Evolutionary conservation across 1,140 invertebrate species (phyloP), one percentile per base, ranked within the genome.

Genomic region (Muscidifurax raptorellus): DNA sequence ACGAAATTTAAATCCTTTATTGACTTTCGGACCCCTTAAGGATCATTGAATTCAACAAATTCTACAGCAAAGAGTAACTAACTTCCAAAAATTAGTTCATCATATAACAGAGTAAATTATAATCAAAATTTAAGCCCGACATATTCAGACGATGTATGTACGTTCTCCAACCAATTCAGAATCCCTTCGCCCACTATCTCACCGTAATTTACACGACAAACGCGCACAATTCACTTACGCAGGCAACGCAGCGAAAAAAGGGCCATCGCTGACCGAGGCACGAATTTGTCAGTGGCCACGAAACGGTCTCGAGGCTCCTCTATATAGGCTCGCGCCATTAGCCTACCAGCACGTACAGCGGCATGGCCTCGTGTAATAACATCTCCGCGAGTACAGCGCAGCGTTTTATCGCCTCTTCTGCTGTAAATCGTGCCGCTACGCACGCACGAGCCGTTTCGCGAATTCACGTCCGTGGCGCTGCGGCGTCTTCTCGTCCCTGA

Each of bases 351-450:
- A 64, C 9, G 18, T 18, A 64, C 22, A 28, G 25, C 25, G 13
- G n/a, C n/a, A 67, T 5, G 18, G 47, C 18, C 22, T 18, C 5
- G 52, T 59, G 52, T 59, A 59, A 59, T 59, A n/a, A 18, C 18
- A 59, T 69, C 69, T 64, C 27, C 15, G n/a, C 80, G 67, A 72
- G 22, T 44, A 9, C 15, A 15, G 25, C 66, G 44, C 69, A 10
- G 12, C 32, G 28, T 64, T 36, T 83, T 77, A 74, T 77, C 59
- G 36, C 59, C 59, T 77, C 32, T 28, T 44, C 0, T 44, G 7
- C 52, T 83, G 81, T 83, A 83, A 83, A 83, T 83, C 74, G 36
- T 52, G 27, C 52, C 15, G 18, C 15, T 32, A n/a, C 27, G 25
- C 13, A 30, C 36, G 71, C 80, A 71, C 66, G 27, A 10, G 36